Percentiles rank a stretch among this genome's conserved stretches.
These are phyloP conservation scores for Erethizon dorsatum DNA, from an alignment of 2,797 vertebrate species.

Conservation along the genomic window DNA sequence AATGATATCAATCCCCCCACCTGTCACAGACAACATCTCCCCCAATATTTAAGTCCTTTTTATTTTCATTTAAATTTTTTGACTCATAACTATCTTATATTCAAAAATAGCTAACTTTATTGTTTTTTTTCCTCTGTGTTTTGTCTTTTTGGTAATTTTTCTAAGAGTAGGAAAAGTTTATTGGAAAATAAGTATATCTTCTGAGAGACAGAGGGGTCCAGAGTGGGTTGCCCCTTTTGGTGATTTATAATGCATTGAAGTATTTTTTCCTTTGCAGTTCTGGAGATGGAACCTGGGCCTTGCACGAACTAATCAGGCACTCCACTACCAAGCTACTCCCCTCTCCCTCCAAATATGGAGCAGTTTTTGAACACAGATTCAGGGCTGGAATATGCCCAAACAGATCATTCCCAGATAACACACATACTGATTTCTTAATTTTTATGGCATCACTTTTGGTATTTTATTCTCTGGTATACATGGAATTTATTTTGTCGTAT, in stretches of 20 bases:
- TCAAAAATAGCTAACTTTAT: background rate
- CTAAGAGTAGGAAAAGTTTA: background rate
- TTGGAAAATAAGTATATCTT: background rate
- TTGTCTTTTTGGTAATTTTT: conserved; percentile 17
- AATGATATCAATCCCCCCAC: background rate
- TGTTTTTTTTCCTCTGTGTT: background rate
- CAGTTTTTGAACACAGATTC: background rate
- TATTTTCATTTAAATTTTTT: conserved; percentile 32
- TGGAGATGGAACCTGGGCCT: background rate
- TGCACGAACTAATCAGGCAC: background rate
- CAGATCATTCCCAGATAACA: background rate
- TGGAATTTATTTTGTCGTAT: conserved; percentile 51
- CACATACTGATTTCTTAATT: background rate
- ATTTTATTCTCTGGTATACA: conserved; percentile 40
- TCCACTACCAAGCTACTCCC: too few relatives aligned
- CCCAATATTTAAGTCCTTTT: background rate
- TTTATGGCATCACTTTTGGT: conserved; percentile 21
- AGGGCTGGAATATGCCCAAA: background rate
- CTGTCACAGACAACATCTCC: background rate
- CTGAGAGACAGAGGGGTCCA: background rate
- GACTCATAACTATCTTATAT: conserved; percentile 18
- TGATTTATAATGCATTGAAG: conserved; percentile 18
- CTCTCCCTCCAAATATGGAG: background rate
- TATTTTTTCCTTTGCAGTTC: background rate
- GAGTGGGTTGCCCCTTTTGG: background rate